Base-by-base conservation (phyloP, 2,113 vertebrate genomes). In the Myotis yumanensis region DNA sequence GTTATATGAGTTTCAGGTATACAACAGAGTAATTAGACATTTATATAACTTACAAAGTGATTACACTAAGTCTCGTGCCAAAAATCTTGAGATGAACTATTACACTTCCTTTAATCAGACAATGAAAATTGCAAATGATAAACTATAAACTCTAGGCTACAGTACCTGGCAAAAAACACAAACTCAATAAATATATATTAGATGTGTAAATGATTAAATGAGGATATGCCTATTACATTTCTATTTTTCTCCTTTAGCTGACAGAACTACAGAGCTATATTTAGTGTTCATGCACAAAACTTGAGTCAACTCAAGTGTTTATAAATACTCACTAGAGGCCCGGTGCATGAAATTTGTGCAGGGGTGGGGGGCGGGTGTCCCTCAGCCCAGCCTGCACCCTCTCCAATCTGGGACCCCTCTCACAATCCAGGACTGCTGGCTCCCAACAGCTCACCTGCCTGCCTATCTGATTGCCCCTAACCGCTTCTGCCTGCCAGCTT, bases 51-150 rank as follows among this genome's bases (percentile, higher is more conserved):
- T 76, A 76, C 8, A 76, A 48, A 76, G 73, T 32, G 28, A 76
- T 48, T 17, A 48, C 15, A 76, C 43, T 76, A 76, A 51, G 73
- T 76, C 46, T 76, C 46, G 30, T 94, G 51, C 51, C 23, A 90
- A n/a, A 94, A 89, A 92, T 93, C 46, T 92, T 94, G 43, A 83
- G 25, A 89, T 51, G 37, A 85, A 88, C 17, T 84, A 81, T 86
- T 89, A 81, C 23, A 12, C 4, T 93, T 92, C 48, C 3, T 90
- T 43, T 43, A 54, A 80, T 57, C 5, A 86, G 57, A 82, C 3
- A 75, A 85, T 40, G 52, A 95, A 51, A 86, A 91, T 4, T 68
- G 0, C 43, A 86, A 93, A 73, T 69, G 23, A 43, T 30, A 89
- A 95, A 92, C 28, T 37, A 28, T 94, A 89, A 94, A 87, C 52